Base-by-base conservation (phyloP, 1,140 invertebrate species). In the Ips typographus region DNA sequence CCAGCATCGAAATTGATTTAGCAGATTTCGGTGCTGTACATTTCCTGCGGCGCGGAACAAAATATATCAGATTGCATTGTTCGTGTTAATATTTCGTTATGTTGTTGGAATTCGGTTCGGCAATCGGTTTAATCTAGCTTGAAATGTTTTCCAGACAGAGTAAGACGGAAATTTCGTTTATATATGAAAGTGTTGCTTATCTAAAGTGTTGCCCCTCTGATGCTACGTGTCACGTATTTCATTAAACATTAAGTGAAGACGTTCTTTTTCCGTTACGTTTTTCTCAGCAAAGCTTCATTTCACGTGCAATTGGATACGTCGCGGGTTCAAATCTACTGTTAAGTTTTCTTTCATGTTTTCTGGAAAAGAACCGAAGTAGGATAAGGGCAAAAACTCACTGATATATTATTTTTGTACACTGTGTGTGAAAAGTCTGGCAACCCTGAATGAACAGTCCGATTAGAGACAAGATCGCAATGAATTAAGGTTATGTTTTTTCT, bases 1-100 rank as follows among this genome's bases (percentile, higher is more conserved):
- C 59, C 44, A 47, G 42, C 43, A 49, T 43, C 39, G 36, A 61
- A 61, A 61, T 61, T 47, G 59, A 44, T 61, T 61, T 61, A 61
- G 36, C 59, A 61, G 42, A 61, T 61, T 61, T 61, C n/a, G 42
- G 59, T 43, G 22, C 8, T 61, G n/a, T 61, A 37, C 8, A 58
- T 58, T 58, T 57, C 40, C 38, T 58, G 38, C 37, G 2, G 56
- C 56, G 3, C 7, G 2, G n/a, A 5, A 58, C 7, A 58, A 58
- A 40, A 49, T 49, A 22, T 49, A 49, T 49, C 44, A 49, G 44
- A 22, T 22, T 22, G 22, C 44, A 8, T 49, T 49, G 44, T 49
- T 49, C 44, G 44, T 3, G 44, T 49, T 49, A 49, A 49, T 49
- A 49, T 49, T 49, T 49, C 3, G 2, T 22, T 22, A 8, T 22